Conservation (phyloP, 2,888 invertebrate genomes). For the Volucella zonaria region DNA sequence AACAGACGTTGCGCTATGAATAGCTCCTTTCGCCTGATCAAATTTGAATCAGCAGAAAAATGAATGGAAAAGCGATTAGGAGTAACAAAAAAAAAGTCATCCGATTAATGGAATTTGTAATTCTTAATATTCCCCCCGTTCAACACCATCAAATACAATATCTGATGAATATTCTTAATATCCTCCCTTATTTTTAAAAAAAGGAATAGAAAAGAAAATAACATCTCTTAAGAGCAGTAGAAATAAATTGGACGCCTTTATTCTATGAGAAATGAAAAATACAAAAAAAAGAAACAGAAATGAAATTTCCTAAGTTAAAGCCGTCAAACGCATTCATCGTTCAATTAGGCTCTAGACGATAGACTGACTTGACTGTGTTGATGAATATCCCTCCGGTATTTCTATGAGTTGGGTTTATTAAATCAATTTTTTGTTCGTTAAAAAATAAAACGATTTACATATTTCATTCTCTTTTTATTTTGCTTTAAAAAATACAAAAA, state of each 20-base stretch:
- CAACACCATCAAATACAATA: neutral
- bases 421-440: conserved; percentile 17
- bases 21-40: conserved; percentile 57
- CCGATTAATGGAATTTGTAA: conserved; percentile 34
- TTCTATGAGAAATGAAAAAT: neutral
- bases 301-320: conserved; percentile 23
- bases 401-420: neutral
- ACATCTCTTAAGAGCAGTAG: neutral
- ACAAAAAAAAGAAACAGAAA: conserved; percentile 5
- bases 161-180: conserved; percentile 1
- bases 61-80: neutral
- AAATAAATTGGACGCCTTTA: too few relatives aligned
- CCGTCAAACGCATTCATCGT: conserved; percentile 52
- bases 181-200: conserved; percentile 2
- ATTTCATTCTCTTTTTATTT: too few relatives aligned
- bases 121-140: neutral
- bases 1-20: conserved; percentile 40
- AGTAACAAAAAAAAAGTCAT: conserved; percentile 19
- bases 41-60: conserved; percentile 29
- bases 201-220: too few relatives aligned
- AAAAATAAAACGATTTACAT: neutral
- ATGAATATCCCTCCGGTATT: conserved; percentile 5
- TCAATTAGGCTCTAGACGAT: conserved; percentile 4
- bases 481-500: too few relatives aligned
- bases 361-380: conserved; percentile 5